These are phyloP conservation scores for Calliphora vomitoria DNA, from an alignment of 2,888 invertebrate genomes.

Conservation along the genomic window DNA sequence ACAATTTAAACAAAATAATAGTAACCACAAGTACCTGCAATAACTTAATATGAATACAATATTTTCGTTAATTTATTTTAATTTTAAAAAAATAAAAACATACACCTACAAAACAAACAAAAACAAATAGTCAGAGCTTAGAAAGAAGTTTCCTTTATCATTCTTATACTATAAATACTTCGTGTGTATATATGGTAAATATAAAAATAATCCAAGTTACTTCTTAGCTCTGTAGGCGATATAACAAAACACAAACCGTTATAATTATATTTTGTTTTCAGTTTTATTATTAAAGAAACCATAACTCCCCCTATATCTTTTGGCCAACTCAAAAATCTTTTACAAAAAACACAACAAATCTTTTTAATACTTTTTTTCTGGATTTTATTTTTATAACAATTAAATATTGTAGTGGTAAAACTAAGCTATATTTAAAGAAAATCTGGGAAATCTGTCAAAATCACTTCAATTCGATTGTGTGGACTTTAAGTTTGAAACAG, in stretches of 20 bases:
- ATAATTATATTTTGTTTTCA: background rate
- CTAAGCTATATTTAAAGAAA: background rate
- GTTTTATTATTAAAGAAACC: constrained; percentile 17
- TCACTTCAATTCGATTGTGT: no score
- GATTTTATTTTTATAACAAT: constrained; percentile 1
- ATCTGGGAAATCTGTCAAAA: background rate
- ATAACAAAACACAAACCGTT: constrained; percentile 10
- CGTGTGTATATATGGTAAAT: background rate
- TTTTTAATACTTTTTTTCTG: background rate
- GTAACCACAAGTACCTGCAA: constrained; percentile 85
- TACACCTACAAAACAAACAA: constrained; percentile 16
- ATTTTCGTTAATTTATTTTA: constrained; percentile 76
- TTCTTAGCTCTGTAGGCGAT: constrained; percentile 44
- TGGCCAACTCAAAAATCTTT: constrained; percentile 45
- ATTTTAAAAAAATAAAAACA: constrained; percentile 58
- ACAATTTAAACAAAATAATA: constrained; percentile 76
- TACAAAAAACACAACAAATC: background rate
- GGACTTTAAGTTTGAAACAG: no score
- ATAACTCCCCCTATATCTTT: background rate
- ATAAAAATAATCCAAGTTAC: constrained; percentile 8
- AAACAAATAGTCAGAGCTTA: constrained; percentile 59
- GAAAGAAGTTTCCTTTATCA: constrained; percentile 33
- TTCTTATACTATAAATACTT: background rate
- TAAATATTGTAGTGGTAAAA: constrained; percentile 1
- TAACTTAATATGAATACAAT: constrained; percentile 77